Conservation (phyloP, 2,113 vertebrate genomes). For the Donacobius atricapilla region DNA sequence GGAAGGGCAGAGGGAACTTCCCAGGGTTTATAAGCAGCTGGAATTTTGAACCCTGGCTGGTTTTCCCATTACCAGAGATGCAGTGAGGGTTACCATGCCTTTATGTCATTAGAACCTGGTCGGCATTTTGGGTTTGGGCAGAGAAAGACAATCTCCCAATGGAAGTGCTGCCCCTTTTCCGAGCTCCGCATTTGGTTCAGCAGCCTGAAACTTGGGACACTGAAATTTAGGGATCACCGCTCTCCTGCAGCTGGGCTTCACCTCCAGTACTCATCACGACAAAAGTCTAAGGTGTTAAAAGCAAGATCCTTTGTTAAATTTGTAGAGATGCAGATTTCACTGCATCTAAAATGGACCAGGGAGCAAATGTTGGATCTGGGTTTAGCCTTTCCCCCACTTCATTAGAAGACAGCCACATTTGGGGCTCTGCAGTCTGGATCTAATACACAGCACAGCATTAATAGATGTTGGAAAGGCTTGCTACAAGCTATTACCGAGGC, state of each 20-base stretch:
- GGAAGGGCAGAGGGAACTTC: neutral
- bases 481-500: constrained; percentile 54
- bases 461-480: constrained; percentile 49
- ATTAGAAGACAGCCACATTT: neutral
- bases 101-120: neutral
- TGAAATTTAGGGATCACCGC: neutral
- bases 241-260: neutral
- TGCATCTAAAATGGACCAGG: neutral
- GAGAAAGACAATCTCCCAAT: neutral
- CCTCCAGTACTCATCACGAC: neutral
- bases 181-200: neutral
- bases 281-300: neutral
- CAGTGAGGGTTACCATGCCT: neutral
- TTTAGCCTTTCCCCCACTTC: neutral
- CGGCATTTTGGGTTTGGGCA: neutral
- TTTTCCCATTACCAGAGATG: neutral
- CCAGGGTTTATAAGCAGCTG: neutral
- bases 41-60: neutral
- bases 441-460: constrained; percentile 12
- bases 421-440: constrained; percentile 41
- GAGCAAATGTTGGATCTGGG: neutral
- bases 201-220: fast-evolving
- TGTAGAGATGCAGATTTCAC: neutral
- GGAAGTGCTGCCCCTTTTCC: neutral
- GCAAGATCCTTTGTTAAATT: neutral